phyloP scores from a whole-genome alignment of 2,797 vertebrate genomes.

The Euthynnus affinis region DNA sequence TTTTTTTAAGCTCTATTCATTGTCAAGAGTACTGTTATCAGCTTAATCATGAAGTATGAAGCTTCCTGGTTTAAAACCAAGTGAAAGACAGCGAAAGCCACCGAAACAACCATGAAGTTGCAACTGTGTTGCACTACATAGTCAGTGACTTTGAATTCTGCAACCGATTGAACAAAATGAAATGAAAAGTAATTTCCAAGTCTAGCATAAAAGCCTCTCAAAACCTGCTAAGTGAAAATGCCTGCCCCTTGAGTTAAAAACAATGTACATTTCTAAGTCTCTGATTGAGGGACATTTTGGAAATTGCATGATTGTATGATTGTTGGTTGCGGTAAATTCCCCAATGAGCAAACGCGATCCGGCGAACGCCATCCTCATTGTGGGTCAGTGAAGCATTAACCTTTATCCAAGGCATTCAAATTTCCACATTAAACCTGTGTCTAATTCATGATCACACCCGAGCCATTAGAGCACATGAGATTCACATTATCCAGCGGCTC shows the following conservation, averaged over 20 bases:
- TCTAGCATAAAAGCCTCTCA: background rate
- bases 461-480: slow-evolving; percentile 41
- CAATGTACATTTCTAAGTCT: background rate
- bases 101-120: too few species aligned
- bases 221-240: background rate
- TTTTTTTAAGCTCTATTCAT: too few species aligned
- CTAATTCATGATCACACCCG: slow-evolving; percentile 55
- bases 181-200: background rate
- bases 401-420: slow-evolving; percentile 30
- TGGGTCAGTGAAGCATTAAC: slow-evolving; percentile 18
- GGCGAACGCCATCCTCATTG: background rate
- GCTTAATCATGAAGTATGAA: background rate
- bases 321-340: background rate
- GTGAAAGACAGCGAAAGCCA: too few species aligned
- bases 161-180: background rate
- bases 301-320: background rate
- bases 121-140: too few species aligned
- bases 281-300: background rate
- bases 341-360: slow-evolving; percentile 4
- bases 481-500: slow-evolving; percentile 51
- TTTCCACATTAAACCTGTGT: slow-evolving; percentile 33
- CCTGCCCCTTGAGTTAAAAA: background rate
- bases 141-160: background rate
- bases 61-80: background rate
- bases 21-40: background rate